Base-by-base conservation (phyloP, 2,888 invertebrate species). In the Ophion ventricosus region DNA sequence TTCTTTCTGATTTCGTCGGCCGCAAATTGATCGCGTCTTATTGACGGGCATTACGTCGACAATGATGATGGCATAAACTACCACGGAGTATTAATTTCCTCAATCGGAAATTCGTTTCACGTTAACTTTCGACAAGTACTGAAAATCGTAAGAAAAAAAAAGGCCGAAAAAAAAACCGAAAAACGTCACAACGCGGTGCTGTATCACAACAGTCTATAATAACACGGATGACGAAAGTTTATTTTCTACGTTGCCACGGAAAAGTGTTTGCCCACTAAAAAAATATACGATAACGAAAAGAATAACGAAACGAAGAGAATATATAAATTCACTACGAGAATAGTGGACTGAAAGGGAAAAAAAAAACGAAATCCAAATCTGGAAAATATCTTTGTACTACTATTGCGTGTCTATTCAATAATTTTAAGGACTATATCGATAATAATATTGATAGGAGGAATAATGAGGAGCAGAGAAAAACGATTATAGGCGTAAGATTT, bases 391-490 rank as follows among this genome's bases (percentile, higher is more conserved):
- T 90, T 91, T 91, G 88, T 91, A 91, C 89, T 88, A 90, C 86
- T 90, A 90, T 80, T 88, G 88, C 87, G 87, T 90, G 89, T 91
- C 89, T 90, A 90, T 87, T 89, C 87, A 87, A 86, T 89, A 88
- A 88, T 85, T 78, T 80, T 90, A 91, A 90, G 85, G 86, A 86
- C 85, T 87, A 85, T 88, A 88, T 87, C 85, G 88, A 90, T 88
- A 87, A 88, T 86, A 87, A 87, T 81, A 87, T 88, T 89, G 84
- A 82, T 75, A 83, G 59, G 57, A 82, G 43, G 61, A 78, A 66
- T 66, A 83, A 69, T 56, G 43, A 26, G 43, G 25, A 40, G 63
- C 66, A 77, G 72, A 81, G 59, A 78, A 49, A 77, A 80, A 85
- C 85, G 80, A 74, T 75, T 79, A 87, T 87, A 86, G 80, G 74